These are phyloP conservation scores for Pristionchus fissidentatus DNA, from an alignment of 2,888 invertebrate species.

Conservation along the genomic window DNA sequence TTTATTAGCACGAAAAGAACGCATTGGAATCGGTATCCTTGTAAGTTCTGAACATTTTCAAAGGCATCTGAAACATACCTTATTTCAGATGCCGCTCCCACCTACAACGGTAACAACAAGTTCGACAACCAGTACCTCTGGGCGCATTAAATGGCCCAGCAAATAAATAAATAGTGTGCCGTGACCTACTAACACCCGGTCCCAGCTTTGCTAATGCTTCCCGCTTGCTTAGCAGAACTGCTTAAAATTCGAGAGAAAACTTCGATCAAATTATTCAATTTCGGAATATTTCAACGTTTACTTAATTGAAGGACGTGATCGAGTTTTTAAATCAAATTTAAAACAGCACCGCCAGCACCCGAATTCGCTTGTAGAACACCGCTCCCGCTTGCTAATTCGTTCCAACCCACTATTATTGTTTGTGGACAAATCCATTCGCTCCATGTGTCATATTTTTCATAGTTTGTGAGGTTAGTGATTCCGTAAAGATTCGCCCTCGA, in stretches of 20 bases:
- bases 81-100: constrained; percentile 23
- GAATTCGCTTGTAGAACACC: constrained; percentile 10
- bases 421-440: neutral
- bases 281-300: no score
- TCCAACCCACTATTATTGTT: neutral
- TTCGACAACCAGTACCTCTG: constrained; percentile 42
- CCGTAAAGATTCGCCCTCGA: no score
- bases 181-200: constrained; percentile 25
- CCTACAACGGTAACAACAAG: constrained; percentile 1
- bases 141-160: neutral
- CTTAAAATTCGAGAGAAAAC: no score
- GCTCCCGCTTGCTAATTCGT: constrained; percentile 31
- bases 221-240: constrained; percentile 21
- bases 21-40: neutral
- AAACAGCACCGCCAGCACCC: no score
- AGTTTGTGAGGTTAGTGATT: neutral
- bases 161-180: constrained; percentile 1
- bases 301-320: no score
- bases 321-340: no score
- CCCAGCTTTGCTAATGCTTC: neutral
- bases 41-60: neutral
- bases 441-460: constrained; percentile 3
- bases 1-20: neutral
- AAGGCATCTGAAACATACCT: neutral
- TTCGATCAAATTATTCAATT: no score